Evolutionary conservation across 2,113 vertebrate species (phyloP).

Genomic region (Ascaphus truei): DNA sequence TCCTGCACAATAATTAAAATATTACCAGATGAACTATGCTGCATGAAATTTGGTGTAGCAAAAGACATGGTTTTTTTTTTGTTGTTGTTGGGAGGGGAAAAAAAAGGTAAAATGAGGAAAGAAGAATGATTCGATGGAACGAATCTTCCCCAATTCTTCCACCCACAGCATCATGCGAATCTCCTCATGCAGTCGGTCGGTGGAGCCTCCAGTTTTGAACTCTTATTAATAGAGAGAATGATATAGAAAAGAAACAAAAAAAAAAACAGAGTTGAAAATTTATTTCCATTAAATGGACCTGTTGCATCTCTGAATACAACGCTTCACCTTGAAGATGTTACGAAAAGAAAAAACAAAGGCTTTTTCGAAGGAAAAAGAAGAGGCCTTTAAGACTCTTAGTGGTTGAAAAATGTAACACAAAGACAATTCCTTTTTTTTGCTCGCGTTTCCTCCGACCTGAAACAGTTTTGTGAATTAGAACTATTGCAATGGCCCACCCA

Average conservation of each 20-base stretch:
- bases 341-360: conserved; percentile 41
- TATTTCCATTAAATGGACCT: conserved; percentile 48
- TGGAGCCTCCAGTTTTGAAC: not conserved
- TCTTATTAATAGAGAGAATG: not conserved
- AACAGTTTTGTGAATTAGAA: conserved; percentile 43
- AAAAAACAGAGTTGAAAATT: conserved; percentile 19
- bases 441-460: conserved; percentile 45
- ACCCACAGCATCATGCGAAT: not conserved
- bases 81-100: no score
- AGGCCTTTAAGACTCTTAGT: conserved; percentile 21
- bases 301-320: conserved; percentile 39
- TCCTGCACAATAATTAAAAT: not conserved
- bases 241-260: conserved; percentile 2
- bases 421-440: conserved; percentile 42
- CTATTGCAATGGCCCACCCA: conserved; percentile 34
- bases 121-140: no score
- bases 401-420: conserved; percentile 28
- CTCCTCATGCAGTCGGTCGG: not conserved
- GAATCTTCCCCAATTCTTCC: no score
- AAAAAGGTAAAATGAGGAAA: not conserved
- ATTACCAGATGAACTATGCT: no score
- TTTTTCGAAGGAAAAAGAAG: conserved; percentile 41
- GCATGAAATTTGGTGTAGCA: not conserved
- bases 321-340: conserved; percentile 38
- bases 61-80: not conserved